phyloP scores from a whole-genome alignment of 2,797 vertebrate genomes.

The Microctenopoma stevenorrisi region DNA sequence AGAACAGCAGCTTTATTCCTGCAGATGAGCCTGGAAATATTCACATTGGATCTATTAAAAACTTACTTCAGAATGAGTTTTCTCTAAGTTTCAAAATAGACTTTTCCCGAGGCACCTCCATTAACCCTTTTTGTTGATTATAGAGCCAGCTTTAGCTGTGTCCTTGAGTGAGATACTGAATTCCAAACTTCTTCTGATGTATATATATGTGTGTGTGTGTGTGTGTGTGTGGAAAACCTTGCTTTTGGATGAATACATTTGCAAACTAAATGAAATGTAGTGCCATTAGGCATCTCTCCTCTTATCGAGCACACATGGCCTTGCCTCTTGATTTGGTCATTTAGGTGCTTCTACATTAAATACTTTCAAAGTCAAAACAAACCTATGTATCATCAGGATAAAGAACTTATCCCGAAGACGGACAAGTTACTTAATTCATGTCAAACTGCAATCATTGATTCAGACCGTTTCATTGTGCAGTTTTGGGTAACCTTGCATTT shows the following conservation, averaged over 20 bases:
- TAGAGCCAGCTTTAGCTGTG: conserved; percentile 10
- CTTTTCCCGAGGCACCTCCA: background rate
- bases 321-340: conserved; percentile 49
- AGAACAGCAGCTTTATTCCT: conserved; percentile 5
- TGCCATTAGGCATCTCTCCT: conserved; percentile 55
- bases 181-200: conserved; percentile 12
- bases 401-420: background rate
- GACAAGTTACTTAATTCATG: background rate
- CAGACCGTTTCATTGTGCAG: background rate
- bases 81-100: background rate
- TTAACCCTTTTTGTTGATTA: background rate
- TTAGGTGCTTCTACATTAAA: conserved; percentile 26
- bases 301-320: conserved; percentile 16
- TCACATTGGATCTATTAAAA: background rate
- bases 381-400: conserved; percentile 9
- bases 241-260: conserved; percentile 42
- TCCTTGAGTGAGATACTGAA: conserved; percentile 44
- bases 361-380: conserved; percentile 28
- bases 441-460: background rate
- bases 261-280: conserved; percentile 62
- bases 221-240: background rate
- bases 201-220: background rate
- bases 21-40: background rate
- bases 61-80: background rate
- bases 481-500: conserved; percentile 14